Evolutionary conservation across 2,797 vertebrate species (phyloP).

Genomic region (Merluccius polli): DNA sequence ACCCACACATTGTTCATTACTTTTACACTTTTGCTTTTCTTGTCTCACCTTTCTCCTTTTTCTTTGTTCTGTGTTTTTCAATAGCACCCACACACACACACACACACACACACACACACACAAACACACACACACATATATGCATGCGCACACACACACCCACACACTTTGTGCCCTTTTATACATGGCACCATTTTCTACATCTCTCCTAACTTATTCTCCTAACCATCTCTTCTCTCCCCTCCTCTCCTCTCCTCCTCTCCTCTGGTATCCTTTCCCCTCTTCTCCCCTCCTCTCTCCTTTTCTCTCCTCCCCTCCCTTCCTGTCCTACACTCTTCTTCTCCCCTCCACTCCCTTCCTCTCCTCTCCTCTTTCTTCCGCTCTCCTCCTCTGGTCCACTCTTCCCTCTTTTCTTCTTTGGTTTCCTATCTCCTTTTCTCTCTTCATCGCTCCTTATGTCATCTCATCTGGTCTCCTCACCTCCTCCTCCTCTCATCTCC

Average conservation of each 20-base stretch:
- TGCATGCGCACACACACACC: no score
- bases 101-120: no score
- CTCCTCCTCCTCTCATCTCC: constrained; percentile 9
- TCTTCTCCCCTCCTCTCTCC: not conserved
- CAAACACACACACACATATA: no score
- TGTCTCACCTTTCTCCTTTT: not conserved
- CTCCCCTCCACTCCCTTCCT: not conserved
- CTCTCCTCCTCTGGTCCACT: not conserved
- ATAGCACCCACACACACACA: no score
- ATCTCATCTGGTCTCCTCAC: not conserved
- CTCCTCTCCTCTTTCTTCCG: constrained; percentile 13
- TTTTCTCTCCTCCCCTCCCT: not conserved
- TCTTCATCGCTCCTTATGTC: no score
- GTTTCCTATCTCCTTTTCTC: no score
- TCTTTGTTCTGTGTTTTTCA: no score
- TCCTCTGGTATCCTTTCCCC: not conserved
- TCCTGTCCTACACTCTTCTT: no score
- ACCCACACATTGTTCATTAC: not conserved
- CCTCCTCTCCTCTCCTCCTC: not conserved
- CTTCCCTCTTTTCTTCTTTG: not conserved
- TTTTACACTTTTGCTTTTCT: not conserved
- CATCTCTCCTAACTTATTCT: not conserved
- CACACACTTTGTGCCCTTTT: not conserved
- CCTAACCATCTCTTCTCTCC: not conserved
- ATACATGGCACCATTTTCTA: not conserved